phyloP scores from a whole-genome alignment of 2,797 vertebrate genomes.

The Crocidura indochinensis region DNA sequence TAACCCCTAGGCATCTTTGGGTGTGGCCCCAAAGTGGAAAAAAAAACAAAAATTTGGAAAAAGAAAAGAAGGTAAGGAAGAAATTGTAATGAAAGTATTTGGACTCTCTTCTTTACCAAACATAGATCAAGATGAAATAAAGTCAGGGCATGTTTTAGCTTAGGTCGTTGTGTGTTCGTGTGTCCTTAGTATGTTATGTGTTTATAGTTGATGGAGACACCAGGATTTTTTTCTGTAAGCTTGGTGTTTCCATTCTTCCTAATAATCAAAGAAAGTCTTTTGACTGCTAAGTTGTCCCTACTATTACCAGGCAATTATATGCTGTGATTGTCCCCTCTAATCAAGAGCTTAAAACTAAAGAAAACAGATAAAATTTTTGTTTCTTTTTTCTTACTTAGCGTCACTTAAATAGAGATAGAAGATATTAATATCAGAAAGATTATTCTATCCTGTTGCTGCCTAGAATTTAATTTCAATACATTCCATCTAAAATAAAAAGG shows the following conservation, averaged over 20 bases:
- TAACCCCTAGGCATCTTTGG: too few relatives aligned
- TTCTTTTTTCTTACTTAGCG: constrained; percentile 22
- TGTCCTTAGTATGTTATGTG: neutral
- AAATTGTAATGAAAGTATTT: constrained; percentile 33
- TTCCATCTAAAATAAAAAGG: constrained; percentile 14
- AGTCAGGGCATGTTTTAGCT: neutral
- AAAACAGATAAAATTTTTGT: neutral
- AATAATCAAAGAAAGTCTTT: constrained; percentile 82
- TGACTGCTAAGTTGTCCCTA: constrained; percentile 72
- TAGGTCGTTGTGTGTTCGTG: too few relatives aligned
- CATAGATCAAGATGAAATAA: rapidly evolving
- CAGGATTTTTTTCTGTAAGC: constrained; percentile 1
- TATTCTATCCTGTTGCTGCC: neutral
- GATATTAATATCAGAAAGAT: constrained; percentile 41
- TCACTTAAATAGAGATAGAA: neutral
- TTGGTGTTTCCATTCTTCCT: constrained; percentile 66
- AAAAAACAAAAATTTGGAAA: neutral
- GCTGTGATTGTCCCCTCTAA: neutral
- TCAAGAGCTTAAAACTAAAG: neutral
- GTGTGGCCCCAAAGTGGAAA: too few relatives aligned
- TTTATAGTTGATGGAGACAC: neutral
- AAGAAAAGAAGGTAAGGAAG: constrained; percentile 57
- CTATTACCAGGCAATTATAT: constrained; percentile 7
- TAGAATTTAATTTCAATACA: constrained; percentile 26
- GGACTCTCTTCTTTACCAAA: constrained; percentile 39